These are phyloP conservation scores for Grallaria varia DNA, from an alignment of 2,113 vertebrate species.

Conservation along the genomic window DNA sequence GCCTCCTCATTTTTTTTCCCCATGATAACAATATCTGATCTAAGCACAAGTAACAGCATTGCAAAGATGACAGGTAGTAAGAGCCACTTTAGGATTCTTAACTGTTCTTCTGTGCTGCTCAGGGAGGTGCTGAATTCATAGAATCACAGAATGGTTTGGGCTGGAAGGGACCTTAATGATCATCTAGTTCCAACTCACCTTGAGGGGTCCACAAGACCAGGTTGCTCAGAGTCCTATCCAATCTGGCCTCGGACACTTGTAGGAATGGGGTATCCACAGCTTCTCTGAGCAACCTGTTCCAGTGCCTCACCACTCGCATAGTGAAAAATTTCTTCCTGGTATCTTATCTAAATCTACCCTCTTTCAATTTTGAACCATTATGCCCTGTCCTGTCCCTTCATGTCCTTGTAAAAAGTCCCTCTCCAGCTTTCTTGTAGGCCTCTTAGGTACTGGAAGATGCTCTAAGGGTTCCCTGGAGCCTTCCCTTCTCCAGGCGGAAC, in stretches of 20 bases:
- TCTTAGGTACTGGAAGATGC: background rate
- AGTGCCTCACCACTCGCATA: background rate
- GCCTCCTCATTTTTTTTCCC: background rate
- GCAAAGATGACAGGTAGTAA: background rate
- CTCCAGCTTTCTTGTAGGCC: background rate
- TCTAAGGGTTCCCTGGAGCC: background rate
- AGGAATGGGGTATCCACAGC: background rate
- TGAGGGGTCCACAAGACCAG: background rate
- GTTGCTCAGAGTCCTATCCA: background rate
- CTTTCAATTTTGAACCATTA: background rate
- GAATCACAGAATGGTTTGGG: accelerated
- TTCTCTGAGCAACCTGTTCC: background rate
- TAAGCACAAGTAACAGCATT: background rate
- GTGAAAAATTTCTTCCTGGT: background rate
- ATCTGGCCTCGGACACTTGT: background rate
- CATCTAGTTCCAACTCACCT: background rate
- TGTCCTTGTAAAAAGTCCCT: background rate
- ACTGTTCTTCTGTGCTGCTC: background rate
- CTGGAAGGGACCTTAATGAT: background rate
- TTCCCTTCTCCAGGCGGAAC: background rate
- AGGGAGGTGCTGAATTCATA: background rate
- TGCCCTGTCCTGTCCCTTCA: background rate
- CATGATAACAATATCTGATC: background rate
- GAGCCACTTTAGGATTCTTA: background rate
- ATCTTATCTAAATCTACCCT: background rate